Conservation (phyloP, 2,113 vertebrate species). For the Phycodurus eques region DNA sequence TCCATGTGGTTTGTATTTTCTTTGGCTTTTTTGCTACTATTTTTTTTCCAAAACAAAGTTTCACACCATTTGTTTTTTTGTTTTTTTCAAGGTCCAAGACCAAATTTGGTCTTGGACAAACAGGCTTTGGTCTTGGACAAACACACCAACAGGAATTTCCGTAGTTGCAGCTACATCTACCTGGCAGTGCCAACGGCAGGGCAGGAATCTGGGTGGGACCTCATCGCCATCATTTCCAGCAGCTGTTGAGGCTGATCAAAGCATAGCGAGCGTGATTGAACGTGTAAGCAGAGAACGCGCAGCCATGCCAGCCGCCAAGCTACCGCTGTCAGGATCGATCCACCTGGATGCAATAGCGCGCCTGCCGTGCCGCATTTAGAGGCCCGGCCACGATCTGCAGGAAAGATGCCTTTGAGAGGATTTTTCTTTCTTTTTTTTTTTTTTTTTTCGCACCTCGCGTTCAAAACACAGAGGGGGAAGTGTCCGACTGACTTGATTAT, state of each 20-base stretch:
- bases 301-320: conserved; percentile 5
- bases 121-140: too few species aligned
- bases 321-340: conserved; percentile 29
- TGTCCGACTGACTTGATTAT: conserved; percentile 26
- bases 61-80: too few species aligned
- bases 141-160: background rate
- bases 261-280: conserved; percentile 49
- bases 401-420: background rate
- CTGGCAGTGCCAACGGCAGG: conserved; percentile 32
- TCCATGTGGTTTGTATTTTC: too few species aligned
- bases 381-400: background rate
- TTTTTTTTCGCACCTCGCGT: background rate
- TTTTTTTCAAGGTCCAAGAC: conserved; percentile 2
- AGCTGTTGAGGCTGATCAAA: conserved; percentile 42
- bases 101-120: conserved; percentile 46
- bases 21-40: too few species aligned
- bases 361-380: conserved; percentile 3
- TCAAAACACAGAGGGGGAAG: conserved; percentile 32
- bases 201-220: conserved; percentile 7
- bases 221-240: conserved; percentile 52
- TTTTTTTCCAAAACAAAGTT: too few species aligned
- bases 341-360: conserved; percentile 28
- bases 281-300: conserved; percentile 47
- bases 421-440: background rate
- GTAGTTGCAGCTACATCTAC: conserved; percentile 23